These are phyloP conservation scores for Noctuana brunneofusca DNA, from an alignment of 2,888 invertebrate species.

Conservation along the genomic window DNA sequence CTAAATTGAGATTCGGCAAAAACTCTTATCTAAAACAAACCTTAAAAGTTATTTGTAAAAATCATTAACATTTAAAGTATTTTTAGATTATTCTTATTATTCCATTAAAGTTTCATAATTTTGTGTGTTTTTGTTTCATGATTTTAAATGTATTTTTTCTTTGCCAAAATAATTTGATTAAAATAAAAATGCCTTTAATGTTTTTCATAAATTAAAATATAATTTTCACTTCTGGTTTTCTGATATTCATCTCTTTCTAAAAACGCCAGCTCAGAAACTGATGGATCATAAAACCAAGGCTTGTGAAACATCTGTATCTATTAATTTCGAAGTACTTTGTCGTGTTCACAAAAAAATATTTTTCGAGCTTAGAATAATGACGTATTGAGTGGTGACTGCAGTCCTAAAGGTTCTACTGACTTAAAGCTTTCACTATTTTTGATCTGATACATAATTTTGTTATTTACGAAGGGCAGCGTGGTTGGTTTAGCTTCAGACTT, in stretches of 20 bases:
- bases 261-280: constrained; percentile 22
- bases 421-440: neutral
- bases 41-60: constrained; percentile 1
- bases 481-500: neutral
- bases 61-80: constrained; percentile 1
- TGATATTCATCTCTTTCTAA: constrained; percentile 12
- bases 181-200: neutral
- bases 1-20: constrained; percentile 32
- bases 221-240: neutral
- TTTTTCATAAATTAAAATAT: neutral
- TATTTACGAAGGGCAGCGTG: neutral
- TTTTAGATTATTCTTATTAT: constrained; percentile 3
- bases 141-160: neutral
- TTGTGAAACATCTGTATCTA: too few species aligned
- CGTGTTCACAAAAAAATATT: neutral
- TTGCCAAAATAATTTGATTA: neutral
- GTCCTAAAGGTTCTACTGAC: neutral
- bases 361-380: neutral
- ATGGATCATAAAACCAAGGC: neutral
- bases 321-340: neutral
- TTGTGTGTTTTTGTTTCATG: neutral
- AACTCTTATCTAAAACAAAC: neutral
- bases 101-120: neutral
- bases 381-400: neutral
- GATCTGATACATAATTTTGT: neutral